phyloP scores from a whole-genome alignment of 1,140 invertebrate genomes.

The Aphidius ervi region DNA sequence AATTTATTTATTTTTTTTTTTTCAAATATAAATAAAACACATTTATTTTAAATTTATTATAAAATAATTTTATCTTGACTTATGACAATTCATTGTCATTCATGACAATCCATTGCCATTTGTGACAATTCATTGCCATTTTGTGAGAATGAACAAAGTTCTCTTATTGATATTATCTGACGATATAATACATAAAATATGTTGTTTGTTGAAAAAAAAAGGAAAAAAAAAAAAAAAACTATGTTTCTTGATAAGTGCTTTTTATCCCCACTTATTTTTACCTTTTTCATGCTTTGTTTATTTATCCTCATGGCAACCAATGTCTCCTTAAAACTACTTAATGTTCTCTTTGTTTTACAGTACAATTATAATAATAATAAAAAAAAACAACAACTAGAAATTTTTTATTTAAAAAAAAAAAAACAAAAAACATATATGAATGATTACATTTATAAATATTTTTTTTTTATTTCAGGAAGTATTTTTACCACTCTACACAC shows the following conservation, averaged over 20 bases:
- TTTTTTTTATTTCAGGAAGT: conserved; percentile 61
- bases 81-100: no score
- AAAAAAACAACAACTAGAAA: no score
- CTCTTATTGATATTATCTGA: background rate
- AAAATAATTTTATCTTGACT: background rate
- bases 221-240: no score
- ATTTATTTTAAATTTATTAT: background rate
- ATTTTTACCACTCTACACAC: conserved; percentile 67
- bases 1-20: background rate
- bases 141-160: background rate
- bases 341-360: background rate
- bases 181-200: no score
- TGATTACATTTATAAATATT: background rate
- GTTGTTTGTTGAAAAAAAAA: no score
- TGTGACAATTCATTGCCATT: background rate
- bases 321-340: conserved; percentile 8
- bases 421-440: background rate
- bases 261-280: no score
- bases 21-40: background rate
- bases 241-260: background rate
- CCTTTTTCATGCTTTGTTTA: conserved; percentile 25
- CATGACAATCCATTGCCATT: no score
- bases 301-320: conserved; percentile 43
- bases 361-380: background rate
- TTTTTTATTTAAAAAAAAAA: no score